These are phyloP conservation scores for Acromyrmex charruanus DNA, from an alignment of 1,140 invertebrate genomes.

Conservation along the genomic window DNA sequence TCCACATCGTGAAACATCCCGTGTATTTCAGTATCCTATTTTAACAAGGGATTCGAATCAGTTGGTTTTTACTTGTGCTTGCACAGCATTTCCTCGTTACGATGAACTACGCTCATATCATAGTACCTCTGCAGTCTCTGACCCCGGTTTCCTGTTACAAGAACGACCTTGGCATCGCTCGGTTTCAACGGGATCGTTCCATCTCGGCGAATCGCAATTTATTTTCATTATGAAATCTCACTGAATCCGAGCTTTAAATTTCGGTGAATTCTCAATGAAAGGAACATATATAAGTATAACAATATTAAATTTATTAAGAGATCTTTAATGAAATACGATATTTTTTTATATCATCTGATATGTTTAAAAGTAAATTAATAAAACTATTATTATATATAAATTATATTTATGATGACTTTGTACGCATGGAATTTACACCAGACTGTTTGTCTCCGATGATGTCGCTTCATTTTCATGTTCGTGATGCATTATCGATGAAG, in stretches of 20 bases:
- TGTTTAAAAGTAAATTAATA: background rate
- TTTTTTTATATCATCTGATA: background rate
- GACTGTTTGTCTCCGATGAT: background rate
- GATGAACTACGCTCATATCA: constrained; percentile 29
- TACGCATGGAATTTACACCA: background rate
- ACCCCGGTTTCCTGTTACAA: constrained; percentile 72
- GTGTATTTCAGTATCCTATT: constrained; percentile 6
- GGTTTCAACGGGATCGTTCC: constrained; percentile 58
- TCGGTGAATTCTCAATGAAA: background rate
- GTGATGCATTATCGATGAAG: constrained; percentile 32
- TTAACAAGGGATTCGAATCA: constrained; percentile 42
- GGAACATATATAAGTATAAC: background rate
- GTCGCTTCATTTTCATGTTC: constrained; percentile 1
- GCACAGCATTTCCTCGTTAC: constrained; percentile 50
- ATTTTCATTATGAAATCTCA: constrained; percentile 29
- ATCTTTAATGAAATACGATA: background rate
- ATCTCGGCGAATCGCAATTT: constrained; percentile 35
- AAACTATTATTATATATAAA: background rate
- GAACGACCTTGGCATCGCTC: constrained; percentile 64
- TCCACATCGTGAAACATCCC: background rate
- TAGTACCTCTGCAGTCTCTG: constrained; percentile 61
- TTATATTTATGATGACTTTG: background rate
- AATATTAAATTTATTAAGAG: background rate
- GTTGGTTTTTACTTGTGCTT: constrained; percentile 59
- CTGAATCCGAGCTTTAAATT: background rate